Base-by-base conservation (phyloP, 2,113 vertebrate genomes). In the Sisor rabdophorus region DNA sequence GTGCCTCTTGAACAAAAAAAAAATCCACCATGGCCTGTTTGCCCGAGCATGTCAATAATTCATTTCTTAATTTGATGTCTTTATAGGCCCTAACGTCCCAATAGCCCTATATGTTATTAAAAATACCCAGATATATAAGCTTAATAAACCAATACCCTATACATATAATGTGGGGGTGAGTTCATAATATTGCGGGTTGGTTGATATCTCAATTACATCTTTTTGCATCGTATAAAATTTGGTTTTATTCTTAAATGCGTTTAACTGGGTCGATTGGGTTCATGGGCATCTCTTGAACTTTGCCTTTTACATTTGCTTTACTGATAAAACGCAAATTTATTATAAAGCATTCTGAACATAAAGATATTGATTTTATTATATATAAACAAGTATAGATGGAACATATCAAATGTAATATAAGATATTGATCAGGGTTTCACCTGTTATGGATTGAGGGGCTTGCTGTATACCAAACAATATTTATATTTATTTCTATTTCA, bases 31-130 rank as follows among this genome's bases (percentile, higher is more conserved):
- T 82, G 76, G 58, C 67, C 74, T 81, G 79, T 84, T 61, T 74
- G 71, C 79, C 77, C 63, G 90, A 87, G 78, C 80, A 89, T 91
- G 93, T 95, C 93, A 94, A 95, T 94, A 93, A 94, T 94, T 93
- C 93, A 94, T 93, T 91, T 89, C 82, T 89, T 91, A 89, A 91
- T 94, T 93, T 94, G 93, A 83, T 80, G 78, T 75, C 81, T 83
- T 61, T 71, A 71, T 83, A 55, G 24, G 50, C 55, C 72, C n/a
- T 58, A 52, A 77, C 71, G 32, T 71, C 47, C 64, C 69, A 10
- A 75, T 16, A 56, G 75, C 30, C n/a, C 2, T 20, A 64, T 24
- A 12, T 76, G 28, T 28, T 77, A 78, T 64, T 72, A 64, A 77
- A 64, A 78, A 69, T 22, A 52, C 16, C 16, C 56, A 54, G 20